Evolutionary conservation across 2,797 vertebrate species (phyloP).

Genomic region (Hyperoplus lanceolatus): DNA sequence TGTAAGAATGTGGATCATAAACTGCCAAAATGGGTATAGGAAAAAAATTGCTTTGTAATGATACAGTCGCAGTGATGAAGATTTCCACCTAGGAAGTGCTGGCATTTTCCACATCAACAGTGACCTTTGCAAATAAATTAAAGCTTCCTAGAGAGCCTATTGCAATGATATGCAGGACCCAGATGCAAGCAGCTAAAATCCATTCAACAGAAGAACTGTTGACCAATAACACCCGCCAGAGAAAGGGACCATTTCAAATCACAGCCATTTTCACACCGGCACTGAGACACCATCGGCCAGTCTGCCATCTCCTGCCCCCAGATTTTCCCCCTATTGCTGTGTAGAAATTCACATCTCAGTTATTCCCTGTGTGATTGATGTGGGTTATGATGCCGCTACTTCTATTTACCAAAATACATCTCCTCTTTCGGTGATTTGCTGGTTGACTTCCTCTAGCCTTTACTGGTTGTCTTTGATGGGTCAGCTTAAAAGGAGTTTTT

Average conservation of each 20-base stretch:
- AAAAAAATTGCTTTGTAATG: conserved; percentile 49
- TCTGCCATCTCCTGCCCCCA: conserved; percentile 51
- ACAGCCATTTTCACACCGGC: conserved; percentile 63
- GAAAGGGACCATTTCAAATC: conserved; percentile 71
- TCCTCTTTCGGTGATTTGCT: conserved; percentile 47
- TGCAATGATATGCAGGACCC: conserved; percentile 48
- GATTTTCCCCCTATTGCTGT: conserved; percentile 31
- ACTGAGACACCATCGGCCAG: conserved; percentile 49
- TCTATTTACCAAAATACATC: conserved; percentile 62
- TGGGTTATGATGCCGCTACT: conserved; percentile 49
- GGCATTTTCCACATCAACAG: conserved; percentile 63
- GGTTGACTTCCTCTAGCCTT: conserved; percentile 61
- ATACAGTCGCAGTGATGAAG: conserved; percentile 59
- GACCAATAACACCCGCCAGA: conserved; percentile 58
- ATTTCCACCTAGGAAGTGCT: conserved; percentile 60
- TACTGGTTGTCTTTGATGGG: conserved; percentile 68
- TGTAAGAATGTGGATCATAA: conserved; percentile 13
- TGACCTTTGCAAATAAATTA: conserved; percentile 73
- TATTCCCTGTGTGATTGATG: conserved; percentile 66
- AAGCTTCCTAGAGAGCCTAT: conserved; percentile 54
- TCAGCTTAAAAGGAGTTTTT: conserved; percentile 53
- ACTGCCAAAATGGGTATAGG: conserved; percentile 10
- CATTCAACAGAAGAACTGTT: conserved; percentile 65
- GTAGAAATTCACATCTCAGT: conserved; percentile 61
- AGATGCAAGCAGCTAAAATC: conserved; percentile 62